Evolutionary conservation across 2,888 invertebrate genomes (phyloP), one percentile per base, ranked within the genome.

Genomic region (Boloria euphrosyne): DNA sequence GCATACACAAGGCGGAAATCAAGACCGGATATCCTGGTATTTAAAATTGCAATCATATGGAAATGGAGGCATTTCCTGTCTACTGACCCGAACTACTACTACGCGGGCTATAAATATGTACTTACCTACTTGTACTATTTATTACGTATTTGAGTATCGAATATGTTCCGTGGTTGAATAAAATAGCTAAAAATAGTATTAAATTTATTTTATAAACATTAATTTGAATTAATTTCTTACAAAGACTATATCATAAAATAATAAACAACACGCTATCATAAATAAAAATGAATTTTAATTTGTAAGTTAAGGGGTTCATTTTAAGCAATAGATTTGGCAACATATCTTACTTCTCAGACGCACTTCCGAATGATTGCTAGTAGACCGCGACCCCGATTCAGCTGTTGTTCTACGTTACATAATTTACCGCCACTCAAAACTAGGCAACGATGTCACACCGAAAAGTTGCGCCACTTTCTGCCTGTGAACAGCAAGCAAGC

Each of bases 401-500:
- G 77, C 80, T 80, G 89, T 89, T 90, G 85, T 89, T 89, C 86
- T 87, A 80, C 76, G 79, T 92, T 92, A 91, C 90, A 91, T 92
- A 91, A 91, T 82, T 83, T 78, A 81, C 83, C 86, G 85, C 84
- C 84, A 85, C 81, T 86, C 82, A 84, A 77, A 92, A 89, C 89
- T 91, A 91, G 92, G 92, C 89, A 91, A 92, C 86, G 88, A 90
- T 92, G 92, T 91, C 91, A 90, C 83, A 82, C 83, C 86, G 84
- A 89, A 90, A 87, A 84, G 85, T 92, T 92, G 87, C 91, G 90
- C 89, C 91, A 92, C 86, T 85, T 86, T 78, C 72, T 63, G 74
- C 78, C 76, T 76, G 76, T 76, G 76, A 76, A 78, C 76, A 61
- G 71, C 72, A 74, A 70, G 73, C 70, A 76, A 74, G n/a, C n/a